phyloP scores from a whole-genome alignment of 2,113 vertebrate genomes.

The Pseudorhombus dupliciocellatus region DNA sequence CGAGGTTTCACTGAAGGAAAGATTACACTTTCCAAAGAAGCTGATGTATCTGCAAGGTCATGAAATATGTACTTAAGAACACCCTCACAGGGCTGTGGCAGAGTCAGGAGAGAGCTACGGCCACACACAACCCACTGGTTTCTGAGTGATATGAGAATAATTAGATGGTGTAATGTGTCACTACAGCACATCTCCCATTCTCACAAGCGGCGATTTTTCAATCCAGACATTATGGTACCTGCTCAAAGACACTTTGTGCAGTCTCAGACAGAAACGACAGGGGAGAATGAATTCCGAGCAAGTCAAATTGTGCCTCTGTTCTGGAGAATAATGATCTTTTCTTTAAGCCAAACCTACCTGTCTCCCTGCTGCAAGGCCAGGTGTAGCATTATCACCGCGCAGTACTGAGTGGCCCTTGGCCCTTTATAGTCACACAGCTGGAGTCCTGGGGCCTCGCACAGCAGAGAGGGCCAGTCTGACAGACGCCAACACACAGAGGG shows the following conservation, averaged over 20 bases:
- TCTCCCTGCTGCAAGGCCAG: constrained; percentile 85
- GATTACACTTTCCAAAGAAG: constrained; percentile 48
- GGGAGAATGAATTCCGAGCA: neutral
- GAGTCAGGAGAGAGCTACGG: neutral
- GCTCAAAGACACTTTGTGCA: constrained; percentile 12
- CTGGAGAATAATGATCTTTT: neutral
- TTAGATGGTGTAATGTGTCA: neutral
- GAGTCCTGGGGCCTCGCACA: constrained; percentile 78
- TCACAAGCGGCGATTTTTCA: too few relatives aligned
- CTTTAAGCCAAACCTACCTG: too few relatives aligned
- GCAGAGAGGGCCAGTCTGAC: constrained; percentile 84
- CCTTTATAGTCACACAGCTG: constrained; percentile 75
- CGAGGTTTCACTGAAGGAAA: constrained; percentile 33
- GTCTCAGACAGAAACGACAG: neutral
- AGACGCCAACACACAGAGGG: constrained; percentile 82
- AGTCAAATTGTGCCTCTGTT: neutral
- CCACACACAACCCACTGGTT: neutral
- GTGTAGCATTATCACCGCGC: constrained; percentile 85
- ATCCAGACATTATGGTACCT: neutral
- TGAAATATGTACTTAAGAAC: constrained; percentile 59
- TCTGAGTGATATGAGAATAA: neutral
- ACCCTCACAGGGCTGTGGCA: neutral
- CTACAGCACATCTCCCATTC: neutral
- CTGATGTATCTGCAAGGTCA: constrained; percentile 32
- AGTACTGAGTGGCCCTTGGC: constrained; percentile 83